Evolutionary conservation across 1,140 invertebrate genomes (phyloP), one percentile per base, ranked within the genome.

Genomic region (Drosophila parvula): DNA sequence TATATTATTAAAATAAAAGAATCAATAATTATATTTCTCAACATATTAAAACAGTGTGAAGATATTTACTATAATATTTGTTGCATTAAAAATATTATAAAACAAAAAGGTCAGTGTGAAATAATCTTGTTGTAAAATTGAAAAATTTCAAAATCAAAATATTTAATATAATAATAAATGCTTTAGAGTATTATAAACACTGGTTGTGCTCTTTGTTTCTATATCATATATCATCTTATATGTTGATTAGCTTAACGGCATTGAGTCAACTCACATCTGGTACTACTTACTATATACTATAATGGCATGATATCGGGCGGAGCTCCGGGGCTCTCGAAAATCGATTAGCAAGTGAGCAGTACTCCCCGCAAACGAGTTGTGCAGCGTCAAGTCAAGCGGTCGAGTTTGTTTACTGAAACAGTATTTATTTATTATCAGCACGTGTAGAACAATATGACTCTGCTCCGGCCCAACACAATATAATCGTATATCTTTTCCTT

Each of bases 321-420:
- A 22, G 44, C 36, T n/a, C n/a, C n/a, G 34, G 28, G 28, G 28
- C 36, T 5, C 18, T 18, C 16, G 14, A 45, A 64, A 64, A 64
- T 40, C 43, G 53, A 71, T 71, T 71, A 71, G 65, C 68, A 41
- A 56, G 50, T 36, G 32, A 16, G 4, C 34, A 18, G 14, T 38
- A 14, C 34, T 43, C 57, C n/a, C 41, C 32, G 18, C 18, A 63
- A 68, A 68, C 64, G 28, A 38, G 64, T 68, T 67, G 64, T 44
- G 62, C 30, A 22, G 22, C 22, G 22, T 22, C 22, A 22, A 22
- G 22, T 53, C 30, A 38, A 53, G 30, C 30, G 30, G 48, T 34
- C 34, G 64, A 22, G 28, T 22, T 57, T 71, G 44, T 70, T 71
- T 57, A 58, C 40, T 22, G 22, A 65, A 65, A 44, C 14, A n/a